Conservation (phyloP, 1,140 invertebrate species). For the Scylla paramamosain region DNA sequence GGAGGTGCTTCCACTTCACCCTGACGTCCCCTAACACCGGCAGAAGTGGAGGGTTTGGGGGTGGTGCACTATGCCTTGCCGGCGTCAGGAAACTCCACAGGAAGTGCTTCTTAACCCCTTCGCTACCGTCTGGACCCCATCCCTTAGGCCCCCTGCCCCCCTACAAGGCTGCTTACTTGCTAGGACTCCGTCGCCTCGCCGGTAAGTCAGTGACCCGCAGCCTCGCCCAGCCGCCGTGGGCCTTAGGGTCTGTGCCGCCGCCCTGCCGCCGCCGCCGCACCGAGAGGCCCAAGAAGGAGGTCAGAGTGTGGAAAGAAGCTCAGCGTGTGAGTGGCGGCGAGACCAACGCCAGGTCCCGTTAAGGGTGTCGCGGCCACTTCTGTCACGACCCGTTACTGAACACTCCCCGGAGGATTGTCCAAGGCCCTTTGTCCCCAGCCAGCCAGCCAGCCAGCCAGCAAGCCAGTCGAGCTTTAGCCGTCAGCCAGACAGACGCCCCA, state of each 20-base stretch:
- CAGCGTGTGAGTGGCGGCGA: neutral
- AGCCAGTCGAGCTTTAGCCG: too few relatives aligned
- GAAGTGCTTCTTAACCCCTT: neutral
- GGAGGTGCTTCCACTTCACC: neutral
- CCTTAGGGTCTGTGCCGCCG: neutral
- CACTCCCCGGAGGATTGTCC: too few relatives aligned
- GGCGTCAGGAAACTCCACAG: neutral
- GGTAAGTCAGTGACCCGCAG: conserved; percentile 1
- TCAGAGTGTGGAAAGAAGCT: conserved; percentile 9
- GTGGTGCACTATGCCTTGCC: too few relatives aligned
- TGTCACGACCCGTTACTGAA: too few relatives aligned
- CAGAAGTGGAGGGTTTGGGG: too few relatives aligned
- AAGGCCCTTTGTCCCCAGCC: too few relatives aligned
- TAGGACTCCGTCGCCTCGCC: neutral
- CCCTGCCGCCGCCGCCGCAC: neutral
- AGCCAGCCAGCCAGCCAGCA: too few relatives aligned
- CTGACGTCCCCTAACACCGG: neutral
- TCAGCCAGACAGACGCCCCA: too few relatives aligned
- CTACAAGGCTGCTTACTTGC: neutral
- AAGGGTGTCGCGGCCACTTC: too few relatives aligned
- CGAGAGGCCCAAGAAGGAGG: neutral
- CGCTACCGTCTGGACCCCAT: neutral
- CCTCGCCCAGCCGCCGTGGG: neutral
- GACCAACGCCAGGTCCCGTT: too few relatives aligned
- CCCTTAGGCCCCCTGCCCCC: neutral